Evolutionary conservation across 1,140 invertebrate species (phyloP), one percentile per base, ranked within the genome.

Genomic region (Heliconius nattereri): DNA sequence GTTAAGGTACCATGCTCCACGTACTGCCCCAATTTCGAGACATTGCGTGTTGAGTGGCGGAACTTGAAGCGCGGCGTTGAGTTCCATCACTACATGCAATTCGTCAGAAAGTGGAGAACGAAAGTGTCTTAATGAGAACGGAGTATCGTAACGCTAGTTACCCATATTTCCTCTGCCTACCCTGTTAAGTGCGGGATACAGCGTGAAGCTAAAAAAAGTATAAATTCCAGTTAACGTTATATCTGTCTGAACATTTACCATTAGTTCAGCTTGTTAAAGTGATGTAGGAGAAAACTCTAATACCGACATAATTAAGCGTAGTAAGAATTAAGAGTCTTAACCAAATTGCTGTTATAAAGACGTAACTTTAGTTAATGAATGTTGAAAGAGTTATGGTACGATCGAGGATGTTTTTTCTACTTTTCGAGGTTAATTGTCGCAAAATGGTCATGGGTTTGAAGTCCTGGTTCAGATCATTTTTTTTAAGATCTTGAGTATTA

Each of bases 271-370:
- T 37, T 57, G 66, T 76, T 49, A 71, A 76, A 76, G 57, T 76
- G 60, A 76, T 76, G 16, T 76, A 76, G 32, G 66, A 76, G 57
- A 45, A 60, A 60, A 52, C 73, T 23, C 73, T 32, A 52, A 74
- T 74, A 76, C 54, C 29, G 23, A 49, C 35, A 45, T 70, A 57
- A 76, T 71, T 71, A 76, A 76, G 66, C 75, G 75, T 40, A 9
- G 37, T 71, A 76, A 76, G 40, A 76, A 76, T 71, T 76, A 76
- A 76, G 26, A 19, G 75, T 60, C 35, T 76, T 35, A 40, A 70
- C 37, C 35, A 60, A 70, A 71, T 76, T 37, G 57, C 57, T 29
- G 40, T 76, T 76, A 76, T 70, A 45, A 76, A 66, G 60, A 26
- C 60, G 20, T 66, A 71, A 45, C 60, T 71, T 76, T 71, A 26